Conservation (phyloP, 1,140 invertebrate species). For the Mya arenaria region DNA sequence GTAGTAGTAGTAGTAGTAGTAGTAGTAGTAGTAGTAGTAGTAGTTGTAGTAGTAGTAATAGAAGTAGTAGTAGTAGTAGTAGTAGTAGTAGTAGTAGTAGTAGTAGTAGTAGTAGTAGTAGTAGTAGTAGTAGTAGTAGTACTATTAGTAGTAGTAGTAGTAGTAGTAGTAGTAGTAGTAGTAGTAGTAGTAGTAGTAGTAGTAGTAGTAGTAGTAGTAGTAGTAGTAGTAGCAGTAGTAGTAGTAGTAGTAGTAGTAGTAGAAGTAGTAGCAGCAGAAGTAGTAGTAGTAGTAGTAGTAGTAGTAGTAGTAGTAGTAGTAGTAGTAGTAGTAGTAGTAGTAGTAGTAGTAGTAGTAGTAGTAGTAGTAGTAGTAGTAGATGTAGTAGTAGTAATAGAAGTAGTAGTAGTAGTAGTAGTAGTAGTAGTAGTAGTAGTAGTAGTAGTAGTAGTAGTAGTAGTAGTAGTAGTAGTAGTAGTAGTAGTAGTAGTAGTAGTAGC, state of each 20-base stretch:
- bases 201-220: background rate
- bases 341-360: background rate
- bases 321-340: background rate
- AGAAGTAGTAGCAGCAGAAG: background rate
- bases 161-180: background rate
- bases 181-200: background rate
- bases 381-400: background rate
- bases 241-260: background rate
- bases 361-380: background rate
- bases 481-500: background rate
- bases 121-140: background rate
- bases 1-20: background rate
- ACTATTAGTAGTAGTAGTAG: background rate
- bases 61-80: background rate
- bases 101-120: background rate
- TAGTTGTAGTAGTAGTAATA: background rate
- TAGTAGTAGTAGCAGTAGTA: background rate
- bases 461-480: background rate
- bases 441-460: background rate
- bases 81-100: background rate
- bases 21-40: background rate
- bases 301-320: background rate
- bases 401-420: background rate
- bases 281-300: background rate
- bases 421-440: background rate